A percentile compares a stretch with the other conserved stretches of the same genome.
phyloP scores from a whole-genome alignment of 1,140 invertebrate genomes.

The Zaprionus lachaisei region DNA sequence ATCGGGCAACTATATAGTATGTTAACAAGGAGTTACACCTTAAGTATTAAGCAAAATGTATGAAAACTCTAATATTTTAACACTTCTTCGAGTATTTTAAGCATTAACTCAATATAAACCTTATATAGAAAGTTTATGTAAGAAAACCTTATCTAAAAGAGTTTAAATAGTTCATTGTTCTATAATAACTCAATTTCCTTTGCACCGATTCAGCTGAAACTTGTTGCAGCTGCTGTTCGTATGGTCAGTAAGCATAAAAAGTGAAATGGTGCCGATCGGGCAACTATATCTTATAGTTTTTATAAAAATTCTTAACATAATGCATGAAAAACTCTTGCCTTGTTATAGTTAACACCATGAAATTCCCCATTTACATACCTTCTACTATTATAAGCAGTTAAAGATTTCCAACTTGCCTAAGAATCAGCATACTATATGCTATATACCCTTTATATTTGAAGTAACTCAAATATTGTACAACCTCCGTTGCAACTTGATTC shows the following conservation, averaged over 20 bases:
- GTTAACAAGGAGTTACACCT: too few species aligned
- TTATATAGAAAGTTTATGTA: fast-evolving
- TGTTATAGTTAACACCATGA: background rate
- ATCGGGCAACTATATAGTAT: background rate
- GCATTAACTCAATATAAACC: background rate
- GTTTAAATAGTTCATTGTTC: background rate
- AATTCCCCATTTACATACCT: fast-evolving
- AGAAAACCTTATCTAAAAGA: background rate
- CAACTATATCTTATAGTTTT: background rate
- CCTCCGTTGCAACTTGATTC: background rate
- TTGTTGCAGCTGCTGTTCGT: background rate
- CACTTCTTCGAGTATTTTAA: too few species aligned
- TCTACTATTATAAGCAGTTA: background rate
- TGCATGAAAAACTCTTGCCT: background rate
- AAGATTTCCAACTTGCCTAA: background rate
- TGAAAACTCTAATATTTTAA: too few species aligned
- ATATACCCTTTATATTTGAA: background rate
- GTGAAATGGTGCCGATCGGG: background rate
- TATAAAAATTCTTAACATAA: background rate
- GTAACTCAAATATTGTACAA: background rate
- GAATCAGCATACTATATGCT: background rate
- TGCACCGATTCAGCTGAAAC: background rate
- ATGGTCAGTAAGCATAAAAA: background rate
- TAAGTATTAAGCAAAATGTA: fast-evolving
- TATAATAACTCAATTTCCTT: background rate